These are phyloP conservation scores for Mechanitis mazaeus DNA, from an alignment of 2,888 invertebrate species.

Conservation along the genomic window DNA sequence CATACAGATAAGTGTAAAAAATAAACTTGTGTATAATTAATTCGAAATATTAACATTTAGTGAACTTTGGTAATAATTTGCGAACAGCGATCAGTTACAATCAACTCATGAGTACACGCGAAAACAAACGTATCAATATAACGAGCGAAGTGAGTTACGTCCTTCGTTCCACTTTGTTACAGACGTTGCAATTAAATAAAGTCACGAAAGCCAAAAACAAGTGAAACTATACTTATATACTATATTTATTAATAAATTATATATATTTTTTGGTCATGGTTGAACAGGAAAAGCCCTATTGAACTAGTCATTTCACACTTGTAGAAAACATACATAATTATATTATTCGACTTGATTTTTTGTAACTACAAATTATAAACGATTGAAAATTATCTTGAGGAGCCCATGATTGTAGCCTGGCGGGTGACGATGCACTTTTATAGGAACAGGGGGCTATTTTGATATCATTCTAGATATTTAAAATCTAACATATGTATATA, in stretches of 20 bases:
- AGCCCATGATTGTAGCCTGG: conserved; percentile 64
- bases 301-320: conserved; percentile 71
- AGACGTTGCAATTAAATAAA: conserved; percentile 27
- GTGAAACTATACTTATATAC: conserved; percentile 18
- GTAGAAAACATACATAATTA: conserved; percentile 70
- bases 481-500: conserved; percentile 7
- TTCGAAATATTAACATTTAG: too few species aligned
- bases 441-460: conserved; percentile 31
- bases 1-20: too few species aligned
- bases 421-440: conserved; percentile 54
- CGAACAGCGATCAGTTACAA: too few species aligned
- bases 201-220: conserved; percentile 27
- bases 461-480: conserved; percentile 12
- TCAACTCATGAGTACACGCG: conserved; percentile 5
- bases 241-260: conserved; percentile 41
- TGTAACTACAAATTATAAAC: conserved; percentile 68
- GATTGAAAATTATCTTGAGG: conserved; percentile 67
- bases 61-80: too few species aligned
- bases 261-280: conserved; percentile 34
- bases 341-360: conserved; percentile 66
- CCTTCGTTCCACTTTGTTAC: conserved; percentile 27
- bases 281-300: conserved; percentile 47
- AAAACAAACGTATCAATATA: conserved; percentile 26
- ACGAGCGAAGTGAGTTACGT: conserved; percentile 27
- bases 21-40: too few species aligned